These are phyloP conservation scores for Endotricha flammealis DNA, from an alignment of 2,888 invertebrate species.

Conservation along the genomic window DNA sequence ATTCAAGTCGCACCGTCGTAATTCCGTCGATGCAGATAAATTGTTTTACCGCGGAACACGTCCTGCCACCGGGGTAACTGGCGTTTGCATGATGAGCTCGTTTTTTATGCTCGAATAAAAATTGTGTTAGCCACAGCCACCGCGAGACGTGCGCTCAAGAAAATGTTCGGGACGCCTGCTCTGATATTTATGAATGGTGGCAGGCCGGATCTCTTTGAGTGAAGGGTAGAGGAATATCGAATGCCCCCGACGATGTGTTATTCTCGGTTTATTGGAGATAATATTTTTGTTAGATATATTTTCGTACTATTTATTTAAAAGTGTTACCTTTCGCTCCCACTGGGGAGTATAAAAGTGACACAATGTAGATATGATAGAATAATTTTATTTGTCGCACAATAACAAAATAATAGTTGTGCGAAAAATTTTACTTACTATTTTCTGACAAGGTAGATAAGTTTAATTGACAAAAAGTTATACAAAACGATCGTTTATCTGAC, in stretches of 20 bases:
- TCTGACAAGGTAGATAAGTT: no score
- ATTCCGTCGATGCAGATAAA: constrained; percentile 78
- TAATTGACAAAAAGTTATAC: no score
- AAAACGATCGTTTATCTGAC: no score
- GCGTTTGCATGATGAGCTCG: constrained; percentile 77
- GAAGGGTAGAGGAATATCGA: constrained; percentile 54
- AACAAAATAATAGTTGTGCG: no score
- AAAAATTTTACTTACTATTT: no score
- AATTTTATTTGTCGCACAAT: no score
- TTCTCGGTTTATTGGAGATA: constrained; percentile 5
- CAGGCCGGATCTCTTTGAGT: constrained; percentile 58
- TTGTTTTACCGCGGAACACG: constrained; percentile 76
- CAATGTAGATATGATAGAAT: no score
- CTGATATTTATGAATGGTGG: constrained; percentile 73
- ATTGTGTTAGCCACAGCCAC: constrained; percentile 69
- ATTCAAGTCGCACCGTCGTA: constrained; percentile 73
- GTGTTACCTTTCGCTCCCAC: no score
- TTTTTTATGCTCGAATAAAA: constrained; percentile 77
- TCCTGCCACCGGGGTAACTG: constrained; percentile 74
- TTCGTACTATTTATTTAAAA: no score
- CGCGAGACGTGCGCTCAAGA: constrained; percentile 64
- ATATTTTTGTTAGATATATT: no score
- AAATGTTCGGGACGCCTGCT: constrained; percentile 68
- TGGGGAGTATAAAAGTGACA: no score
- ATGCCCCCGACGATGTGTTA: constrained; percentile 29